phyloP scores from a whole-genome alignment of 2,888 invertebrate species.

The Pachliopta kotzebuea region DNA sequence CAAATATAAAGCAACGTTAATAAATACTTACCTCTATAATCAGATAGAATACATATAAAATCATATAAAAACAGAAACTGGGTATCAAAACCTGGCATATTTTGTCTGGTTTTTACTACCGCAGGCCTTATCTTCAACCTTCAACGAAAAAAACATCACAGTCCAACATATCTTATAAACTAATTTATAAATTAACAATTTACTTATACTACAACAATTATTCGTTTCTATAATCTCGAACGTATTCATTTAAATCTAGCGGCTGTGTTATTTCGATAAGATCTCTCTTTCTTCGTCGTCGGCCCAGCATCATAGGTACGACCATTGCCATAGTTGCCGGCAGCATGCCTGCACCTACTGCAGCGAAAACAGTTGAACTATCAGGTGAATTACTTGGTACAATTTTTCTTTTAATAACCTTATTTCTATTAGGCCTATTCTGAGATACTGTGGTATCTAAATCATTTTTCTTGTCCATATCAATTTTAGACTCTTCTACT shows the following conservation, averaged over 20 bases:
- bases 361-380: slow-evolving; percentile 84
- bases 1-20: no score
- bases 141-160: slow-evolving; percentile 32
- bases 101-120: neutral
- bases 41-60: no score
- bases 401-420: slow-evolving; percentile 56
- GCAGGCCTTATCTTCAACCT: neutral
- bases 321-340: slow-evolving; percentile 91
- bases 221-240: slow-evolving; percentile 16
- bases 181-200: slow-evolving; percentile 13
- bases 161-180: slow-evolving; percentile 31
- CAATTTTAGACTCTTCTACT: slow-evolving; percentile 81
- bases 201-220: slow-evolving; percentile 14
- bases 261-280: slow-evolving; percentile 37
- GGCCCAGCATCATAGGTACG: slow-evolving; percentile 87
- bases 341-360: slow-evolving; percentile 89
- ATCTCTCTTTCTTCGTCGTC: slow-evolving; percentile 59
- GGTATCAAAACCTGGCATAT: neutral
- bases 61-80: slow-evolving; percentile 21
- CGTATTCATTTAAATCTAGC: slow-evolving; percentile 34
- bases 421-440: slow-evolving; percentile 53
- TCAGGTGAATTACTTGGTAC: slow-evolving; percentile 63
- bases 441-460: slow-evolving; percentile 53
- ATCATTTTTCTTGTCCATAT: slow-evolving; percentile 64
- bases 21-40: no score